Conservation (phyloP, 2,113 vertebrate species). For the Mustela lutreola region DNA sequence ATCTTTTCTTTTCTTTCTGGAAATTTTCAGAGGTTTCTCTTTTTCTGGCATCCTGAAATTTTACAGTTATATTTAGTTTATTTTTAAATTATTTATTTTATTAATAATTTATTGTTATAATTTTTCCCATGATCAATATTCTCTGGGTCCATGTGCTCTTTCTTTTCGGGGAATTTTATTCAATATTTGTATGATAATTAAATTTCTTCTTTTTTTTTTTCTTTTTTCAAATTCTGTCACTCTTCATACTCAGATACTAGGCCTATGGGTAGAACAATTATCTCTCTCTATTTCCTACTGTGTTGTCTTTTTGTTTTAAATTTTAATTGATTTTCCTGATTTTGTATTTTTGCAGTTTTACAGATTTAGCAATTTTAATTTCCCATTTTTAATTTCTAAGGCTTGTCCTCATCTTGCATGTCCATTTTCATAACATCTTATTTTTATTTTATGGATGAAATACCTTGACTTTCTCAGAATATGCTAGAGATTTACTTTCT, state of each 20-base stretch:
- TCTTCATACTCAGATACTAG: background rate
- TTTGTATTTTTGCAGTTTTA: background rate
- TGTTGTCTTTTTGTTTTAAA: background rate
- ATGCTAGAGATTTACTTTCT: background rate
- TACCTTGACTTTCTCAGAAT: background rate
- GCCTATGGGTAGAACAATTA: background rate
- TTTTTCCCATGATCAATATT: background rate
- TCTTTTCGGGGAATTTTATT: background rate
- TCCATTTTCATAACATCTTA: background rate
- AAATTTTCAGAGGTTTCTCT: background rate
- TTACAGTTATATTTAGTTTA: background rate
- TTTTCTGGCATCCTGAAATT: background rate
- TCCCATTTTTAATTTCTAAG: background rate
- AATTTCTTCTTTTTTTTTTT: background rate
- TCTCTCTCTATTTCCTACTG: background rate
- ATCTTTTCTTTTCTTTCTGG: background rate
- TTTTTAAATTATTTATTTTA: background rate
- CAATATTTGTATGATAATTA: background rate
- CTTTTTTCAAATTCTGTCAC: background rate
- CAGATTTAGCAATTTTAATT: background rate
- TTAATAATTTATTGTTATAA: background rate
- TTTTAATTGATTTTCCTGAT: background rate
- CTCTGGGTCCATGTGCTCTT: background rate
- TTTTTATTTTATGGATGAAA: background rate
- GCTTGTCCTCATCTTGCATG: background rate